Conservation (phyloP, 2,113 vertebrate species). For the Asarcornis scutulata region DNA sequence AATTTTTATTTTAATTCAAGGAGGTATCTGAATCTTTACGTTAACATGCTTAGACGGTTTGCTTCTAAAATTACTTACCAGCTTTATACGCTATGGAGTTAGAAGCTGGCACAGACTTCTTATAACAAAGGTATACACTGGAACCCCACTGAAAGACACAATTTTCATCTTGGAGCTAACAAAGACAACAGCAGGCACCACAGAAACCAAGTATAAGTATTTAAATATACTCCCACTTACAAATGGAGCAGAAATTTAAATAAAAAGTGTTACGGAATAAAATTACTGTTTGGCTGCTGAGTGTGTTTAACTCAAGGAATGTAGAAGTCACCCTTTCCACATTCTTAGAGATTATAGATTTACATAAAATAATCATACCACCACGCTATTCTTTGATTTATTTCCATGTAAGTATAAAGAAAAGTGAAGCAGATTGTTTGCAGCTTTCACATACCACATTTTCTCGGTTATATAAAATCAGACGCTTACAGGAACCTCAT, state of each 20-base stretch:
- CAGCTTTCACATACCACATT: not conserved
- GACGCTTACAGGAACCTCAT: not conserved
- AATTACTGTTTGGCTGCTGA: not conserved
- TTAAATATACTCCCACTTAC: not conserved
- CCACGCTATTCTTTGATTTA: not conserved
- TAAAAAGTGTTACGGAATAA: not conserved
- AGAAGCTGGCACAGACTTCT: slow-evolving; percentile 97
- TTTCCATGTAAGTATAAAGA: not conserved
- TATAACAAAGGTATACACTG: slow-evolving; percentile 96
- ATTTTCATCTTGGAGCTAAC: not conserved
- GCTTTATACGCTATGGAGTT: slow-evolving; percentile 96
- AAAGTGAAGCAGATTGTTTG: not conserved
- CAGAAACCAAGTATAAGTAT: not conserved
- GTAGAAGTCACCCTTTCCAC: not conserved
- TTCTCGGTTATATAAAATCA: not conserved
- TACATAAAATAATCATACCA: not conserved
- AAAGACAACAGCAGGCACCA: not conserved
- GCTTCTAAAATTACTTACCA: slow-evolving; percentile 82
- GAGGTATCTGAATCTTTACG: not conserved
- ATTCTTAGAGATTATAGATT: not conserved
- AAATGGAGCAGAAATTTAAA: not conserved
- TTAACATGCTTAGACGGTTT: not conserved
- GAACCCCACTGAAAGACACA: slow-evolving; percentile 93
- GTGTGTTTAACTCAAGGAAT: not conserved
- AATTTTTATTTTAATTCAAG: not conserved